A percentile compares a stretch with the other conserved stretches of the same genome.
These are phyloP conservation scores for Hippocampus zosterae DNA, from an alignment of 2,113 vertebrate species.

Conservation along the genomic window DNA sequence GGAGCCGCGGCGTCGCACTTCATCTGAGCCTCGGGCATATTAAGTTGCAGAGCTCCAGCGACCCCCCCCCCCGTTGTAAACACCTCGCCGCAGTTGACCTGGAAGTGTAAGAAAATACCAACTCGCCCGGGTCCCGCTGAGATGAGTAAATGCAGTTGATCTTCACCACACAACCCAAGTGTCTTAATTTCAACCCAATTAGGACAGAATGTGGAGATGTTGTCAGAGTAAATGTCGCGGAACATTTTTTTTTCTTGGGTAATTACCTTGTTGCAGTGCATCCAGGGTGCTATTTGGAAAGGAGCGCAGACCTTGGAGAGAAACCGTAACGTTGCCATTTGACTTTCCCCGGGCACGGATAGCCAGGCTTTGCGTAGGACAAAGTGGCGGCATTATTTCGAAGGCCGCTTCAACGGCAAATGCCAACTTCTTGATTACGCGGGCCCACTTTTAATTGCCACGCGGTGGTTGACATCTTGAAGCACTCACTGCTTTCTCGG, in stretches of 20 bases:
- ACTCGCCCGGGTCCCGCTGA: constrained; percentile 13
- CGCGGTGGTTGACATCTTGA: constrained; percentile 34
- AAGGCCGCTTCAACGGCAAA: constrained; percentile 23
- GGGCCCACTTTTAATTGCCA: constrained; percentile 28
- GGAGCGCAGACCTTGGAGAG: constrained; percentile 6
- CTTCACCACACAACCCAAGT: constrained; percentile 38
- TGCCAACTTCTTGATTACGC: constrained; percentile 12
- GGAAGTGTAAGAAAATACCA: constrained; percentile 48
- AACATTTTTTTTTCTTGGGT: constrained; percentile 41
- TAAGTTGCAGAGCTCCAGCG: constrained; percentile 38
- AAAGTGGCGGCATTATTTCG: not conserved
- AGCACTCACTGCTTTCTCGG: not conserved
- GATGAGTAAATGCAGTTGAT: constrained; percentile 31
- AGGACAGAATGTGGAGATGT: constrained; percentile 23
- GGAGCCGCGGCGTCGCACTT: constrained; percentile 22
- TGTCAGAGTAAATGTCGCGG: constrained; percentile 59
- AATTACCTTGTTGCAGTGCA: constrained; percentile 50
- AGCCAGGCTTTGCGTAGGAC: constrained; percentile 15
- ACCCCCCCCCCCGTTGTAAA: constrained; percentile 1
- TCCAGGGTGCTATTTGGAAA: constrained; percentile 28
- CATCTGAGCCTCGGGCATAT: constrained; percentile 33
- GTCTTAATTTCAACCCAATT: constrained; percentile 61
- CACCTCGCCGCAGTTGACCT: constrained; percentile 21
- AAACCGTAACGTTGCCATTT: constrained; percentile 11
- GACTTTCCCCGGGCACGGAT: constrained; percentile 4